Evolutionary conservation across 2,797 vertebrate genomes (phyloP), one percentile per base, ranked within the genome.

Genomic region (Menidia menidia): DNA sequence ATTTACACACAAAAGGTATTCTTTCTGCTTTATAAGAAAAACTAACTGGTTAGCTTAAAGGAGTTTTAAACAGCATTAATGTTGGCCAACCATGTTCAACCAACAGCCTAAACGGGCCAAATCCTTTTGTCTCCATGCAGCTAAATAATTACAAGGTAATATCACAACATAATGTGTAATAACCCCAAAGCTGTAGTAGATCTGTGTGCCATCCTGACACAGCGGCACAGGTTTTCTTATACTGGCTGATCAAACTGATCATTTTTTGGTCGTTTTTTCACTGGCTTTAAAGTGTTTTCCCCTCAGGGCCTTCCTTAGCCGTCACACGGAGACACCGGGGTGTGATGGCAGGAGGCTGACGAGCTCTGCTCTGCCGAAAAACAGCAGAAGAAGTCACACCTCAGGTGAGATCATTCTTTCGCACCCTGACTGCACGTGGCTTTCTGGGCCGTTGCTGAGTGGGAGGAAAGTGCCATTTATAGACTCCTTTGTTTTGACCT

Each of bases 351-450:
- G 78, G 80, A 77, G 79, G 77, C 62, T 60, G 71, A 72, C 55
- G 55, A 75, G 48, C 30, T 43, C 31, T 48, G 64, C 65, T 80
- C 55, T 59, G 68, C 39, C 73, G 58, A 53, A 14, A 14, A 48
- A 35, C 56, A 71, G 15, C 73, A 60, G 51, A 39, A 53, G 32
- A 75, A 75, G 83, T 82, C 84, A 70, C 89, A 87, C 87, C 72
- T 64, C 61, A 84, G 85, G 83, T 82, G 88, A 86, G 85, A 89
- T 74, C 32, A 51, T 67, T 79, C 47, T 45, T 71, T 80, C 74
- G 63, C 80, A 71, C 67, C 77, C 68, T 33, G 59, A 56, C 67
- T 73, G 72, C 72, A 51, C 57, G 63, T 71, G 72, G 78, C 58
- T 75, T 70, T 32, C 3, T 32, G 59, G 19, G 30, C 73, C 71